Percentiles rank a stretch among this genome's conserved stretches.
These are phyloP conservation scores for Orussus abietinus DNA, from an alignment of 1,140 invertebrate genomes.

Conservation along the genomic window DNA sequence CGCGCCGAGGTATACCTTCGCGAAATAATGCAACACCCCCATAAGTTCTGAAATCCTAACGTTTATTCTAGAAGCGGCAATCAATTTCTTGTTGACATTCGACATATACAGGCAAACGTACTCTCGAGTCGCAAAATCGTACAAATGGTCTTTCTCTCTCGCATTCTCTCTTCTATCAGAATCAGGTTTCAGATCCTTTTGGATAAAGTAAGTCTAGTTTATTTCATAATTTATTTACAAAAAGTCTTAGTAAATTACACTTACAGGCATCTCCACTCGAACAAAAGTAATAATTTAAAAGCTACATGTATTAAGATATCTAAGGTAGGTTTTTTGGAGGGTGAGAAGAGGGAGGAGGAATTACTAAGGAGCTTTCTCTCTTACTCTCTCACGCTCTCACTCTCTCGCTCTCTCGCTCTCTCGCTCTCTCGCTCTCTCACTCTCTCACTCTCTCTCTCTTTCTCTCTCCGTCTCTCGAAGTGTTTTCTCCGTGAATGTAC, in stretches of 20 bases:
- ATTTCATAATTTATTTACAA: slow-evolving; percentile 56
- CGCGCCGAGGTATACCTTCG: too few relatives aligned
- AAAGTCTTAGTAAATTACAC: slow-evolving; percentile 55
- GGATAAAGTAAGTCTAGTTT: slow-evolving; percentile 55
- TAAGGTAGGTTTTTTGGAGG: slow-evolving; percentile 52
- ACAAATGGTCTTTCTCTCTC: slow-evolving; percentile 1
- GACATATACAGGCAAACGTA: too few relatives aligned
- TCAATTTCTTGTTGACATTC: too few relatives aligned
- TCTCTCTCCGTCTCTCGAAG: neutral
- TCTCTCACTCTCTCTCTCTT: slow-evolving; percentile 5
- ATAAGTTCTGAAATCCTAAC: too few relatives aligned
- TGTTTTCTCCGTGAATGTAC: too few relatives aligned
- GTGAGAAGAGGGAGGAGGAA: slow-evolving; percentile 48
- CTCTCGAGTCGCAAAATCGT: too few relatives aligned
- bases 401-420: neutral
- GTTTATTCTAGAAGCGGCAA: too few relatives aligned
- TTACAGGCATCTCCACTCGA: slow-evolving; percentile 55
- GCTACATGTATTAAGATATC: slow-evolving; percentile 53
- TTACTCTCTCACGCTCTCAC: neutral
- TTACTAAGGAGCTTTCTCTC: slow-evolving; percentile 1
- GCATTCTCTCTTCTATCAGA: slow-evolving; percentile 11
- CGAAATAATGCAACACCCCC: neutral
- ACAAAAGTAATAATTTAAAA: slow-evolving; percentile 55
- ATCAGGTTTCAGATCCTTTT: slow-evolving; percentile 28
- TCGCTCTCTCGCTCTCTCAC: neutral